A percentile compares a stretch with the other conserved stretches of the same genome.
Conservation (phyloP, 2,888 invertebrate genomes). For the Idaea aversata region DNA sequence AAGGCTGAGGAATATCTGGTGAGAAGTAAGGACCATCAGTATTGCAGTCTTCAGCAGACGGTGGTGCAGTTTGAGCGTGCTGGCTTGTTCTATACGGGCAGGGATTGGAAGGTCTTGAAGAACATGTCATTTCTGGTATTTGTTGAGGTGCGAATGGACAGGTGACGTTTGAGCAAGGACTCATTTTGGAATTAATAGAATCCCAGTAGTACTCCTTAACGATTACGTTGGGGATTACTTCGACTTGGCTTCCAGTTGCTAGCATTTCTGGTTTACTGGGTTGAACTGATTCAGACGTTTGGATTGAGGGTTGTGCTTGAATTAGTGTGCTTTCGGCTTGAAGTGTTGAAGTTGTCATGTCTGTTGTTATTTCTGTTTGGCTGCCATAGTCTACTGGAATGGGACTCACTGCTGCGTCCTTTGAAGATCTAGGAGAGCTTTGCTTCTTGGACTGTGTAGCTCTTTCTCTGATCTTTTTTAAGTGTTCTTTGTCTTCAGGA, state of each 20-base stretch:
- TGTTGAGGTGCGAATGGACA: not conserved
- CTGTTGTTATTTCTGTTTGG: slow-evolving; percentile 36
- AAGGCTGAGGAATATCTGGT: not conserved
- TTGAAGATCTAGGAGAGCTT: slow-evolving; percentile 12
- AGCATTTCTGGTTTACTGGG: slow-evolving; percentile 11
- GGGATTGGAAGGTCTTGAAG: not conserved
- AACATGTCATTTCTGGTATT: not conserved
- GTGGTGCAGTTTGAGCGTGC: not conserved
- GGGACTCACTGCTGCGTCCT: slow-evolving; percentile 31
- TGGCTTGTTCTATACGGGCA: not conserved
- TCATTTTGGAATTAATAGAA: slow-evolving; percentile 14
- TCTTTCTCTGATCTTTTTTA: slow-evolving; percentile 43
- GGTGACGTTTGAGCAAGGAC: not conserved
- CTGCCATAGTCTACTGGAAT: slow-evolving; percentile 32
- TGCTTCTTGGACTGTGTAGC: slow-evolving; percentile 11
- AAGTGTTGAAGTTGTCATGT: slow-evolving; percentile 4
- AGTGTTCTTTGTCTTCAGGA: slow-evolving; percentile 40
- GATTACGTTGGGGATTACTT: slow-evolving; percentile 36
- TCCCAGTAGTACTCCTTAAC: slow-evolving; percentile 54
- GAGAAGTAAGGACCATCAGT: not conserved
- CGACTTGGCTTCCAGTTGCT: slow-evolving; percentile 19
- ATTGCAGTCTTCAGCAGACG: not conserved
- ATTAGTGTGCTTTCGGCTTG: slow-evolving; percentile 3
- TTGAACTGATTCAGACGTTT: slow-evolving; percentile 11
- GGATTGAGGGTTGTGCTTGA: slow-evolving; percentile 6